Base-by-base conservation (phyloP, 2,113 vertebrate species). In the Pelobates fuscus region DNA sequence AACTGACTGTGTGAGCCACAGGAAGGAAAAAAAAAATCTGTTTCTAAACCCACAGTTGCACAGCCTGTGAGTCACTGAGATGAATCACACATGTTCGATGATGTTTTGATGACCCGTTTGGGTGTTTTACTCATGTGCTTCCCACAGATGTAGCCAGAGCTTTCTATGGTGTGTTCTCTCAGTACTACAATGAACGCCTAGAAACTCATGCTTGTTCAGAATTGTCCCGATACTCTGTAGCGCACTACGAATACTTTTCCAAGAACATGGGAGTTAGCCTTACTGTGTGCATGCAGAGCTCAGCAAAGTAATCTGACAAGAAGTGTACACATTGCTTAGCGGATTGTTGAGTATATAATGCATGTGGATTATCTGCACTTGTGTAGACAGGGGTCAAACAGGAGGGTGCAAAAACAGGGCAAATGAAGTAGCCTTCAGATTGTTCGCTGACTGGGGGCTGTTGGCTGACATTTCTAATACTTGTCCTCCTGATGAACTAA, bases 1-100 rank as follows among this genome's bases (percentile, higher is more conserved):
- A 77, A 77, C 66, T 65, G 66, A 77, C 27, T 68, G 60, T 60
- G 65, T 26, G 26, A 11, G 15, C 2, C 4, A 68, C 64, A 70
- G 65, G 23, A 63, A 23, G 46, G 14, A 49, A 49, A 49, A 49
- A 49, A 49, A 18, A 49, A 49, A 49, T 15, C 5, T 5, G 29
- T 24, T 59, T n/a, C 44, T 32, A 62, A 49, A 6, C 11, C 78
- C 73, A 68, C 67, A 20, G 21, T 55, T 71, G 63, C 5, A 10
- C 1, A 0, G 18, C 58, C 2, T 67, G 60, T 59, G 46, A 27
- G 32, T 81, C 8, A 18, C 0, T 0, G 66, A 2, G n/a, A 20
- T 64, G 71, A 41, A 62, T 44, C 49, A 68, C 37, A 8, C 5
- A 1, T 0, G 0, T 55, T 11, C 68, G 44, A 11, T 37, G 0